phyloP scores from a whole-genome alignment of 1,140 invertebrate species.

The Drosophila repleta region DNA sequence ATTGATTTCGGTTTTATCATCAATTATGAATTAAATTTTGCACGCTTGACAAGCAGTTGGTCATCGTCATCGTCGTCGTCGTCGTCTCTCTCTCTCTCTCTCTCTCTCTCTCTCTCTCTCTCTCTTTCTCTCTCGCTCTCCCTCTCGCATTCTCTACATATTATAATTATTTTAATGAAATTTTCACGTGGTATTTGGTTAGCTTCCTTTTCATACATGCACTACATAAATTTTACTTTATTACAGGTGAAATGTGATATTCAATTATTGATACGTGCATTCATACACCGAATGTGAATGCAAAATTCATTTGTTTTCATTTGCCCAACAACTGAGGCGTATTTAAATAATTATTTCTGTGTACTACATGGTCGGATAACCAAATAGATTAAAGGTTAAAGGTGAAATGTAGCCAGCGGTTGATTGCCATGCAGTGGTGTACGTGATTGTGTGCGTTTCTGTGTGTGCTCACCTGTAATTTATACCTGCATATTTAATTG shows the following conservation, averaged over 20 bases:
- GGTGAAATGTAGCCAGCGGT: slow-evolving; percentile 4
- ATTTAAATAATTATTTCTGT: slow-evolving; percentile 38
- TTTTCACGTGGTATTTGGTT: slow-evolving; percentile 51
- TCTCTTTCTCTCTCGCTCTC: background rate
- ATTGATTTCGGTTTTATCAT: slow-evolving; percentile 77
- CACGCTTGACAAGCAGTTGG: slow-evolving; percentile 65
- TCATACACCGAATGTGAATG: slow-evolving; percentile 7
- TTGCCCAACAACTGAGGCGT: slow-evolving; percentile 14
- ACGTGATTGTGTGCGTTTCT: background rate
- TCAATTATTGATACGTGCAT: slow-evolving; percentile 28
- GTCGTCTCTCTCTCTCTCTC: slow-evolving; percentile 1
- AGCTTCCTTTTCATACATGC: slow-evolving; percentile 27
- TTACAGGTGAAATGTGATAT: slow-evolving; percentile 35
- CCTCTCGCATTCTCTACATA: background rate
- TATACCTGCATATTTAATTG: slow-evolving; percentile 6
- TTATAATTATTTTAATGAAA: slow-evolving; percentile 79
- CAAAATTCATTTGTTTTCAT: slow-evolving; percentile 45
- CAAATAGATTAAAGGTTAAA: slow-evolving; percentile 41
- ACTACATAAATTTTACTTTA: slow-evolving; percentile 5
- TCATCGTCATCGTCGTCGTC: slow-evolving; percentile 7
- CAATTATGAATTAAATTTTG: slow-evolving; percentile 79
- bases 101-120: background rate
- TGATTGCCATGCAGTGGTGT: background rate
- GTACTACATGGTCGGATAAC: slow-evolving; percentile 7
- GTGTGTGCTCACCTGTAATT: background rate